Evolutionary conservation across 2,797 vertebrate genomes (phyloP), one percentile per base, ranked within the genome.

Genomic region (Spea hammondii): DNA sequence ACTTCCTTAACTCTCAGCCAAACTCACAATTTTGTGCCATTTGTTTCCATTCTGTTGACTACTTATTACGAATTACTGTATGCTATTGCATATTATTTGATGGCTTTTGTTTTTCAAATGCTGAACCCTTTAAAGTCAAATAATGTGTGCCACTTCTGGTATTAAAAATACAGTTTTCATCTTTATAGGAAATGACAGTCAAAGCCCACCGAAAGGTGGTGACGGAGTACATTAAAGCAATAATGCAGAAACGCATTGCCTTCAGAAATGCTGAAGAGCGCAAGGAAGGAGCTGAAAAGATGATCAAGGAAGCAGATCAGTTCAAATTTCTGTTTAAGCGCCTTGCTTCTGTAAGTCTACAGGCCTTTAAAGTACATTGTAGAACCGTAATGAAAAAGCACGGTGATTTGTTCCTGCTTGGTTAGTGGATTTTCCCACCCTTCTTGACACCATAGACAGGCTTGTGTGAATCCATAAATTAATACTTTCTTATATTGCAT

Each of bases 221-320:
- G 85, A 93, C 97, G 54, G 98, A 99, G 80, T 99, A 99, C 87
- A 92, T 99, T 54, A 94, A 94, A 83, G 95, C 98, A 0, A 91
- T 98, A 82, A 95, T 99, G 94, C 93, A 96, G 84, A 98, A 96
- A 86, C 95, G 96, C 45, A 95, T 98, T 81, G 94, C 94, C 51
- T 99, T 99, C 85, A 95, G 92, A 79, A 95, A 91, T 0, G 92
- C 95, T 0, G 98, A 99, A 4, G 98, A 99, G 87, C 92, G 97
- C 85, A 95, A 92, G 85, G 97, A 99, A 12, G 98, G 97, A 2
- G 97, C 96, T 0, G 98, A 99, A 78, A 90, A 92, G 88, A 98
- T 99, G 96, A 96, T 94, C 75, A 94, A 93, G 78, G 97, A 99
- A 86, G 95, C 96, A 0, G 93, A 97, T 5, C 96, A 98, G 87